These are phyloP conservation scores for Menidia beryllina DNA, from an alignment of 2,113 vertebrate species.

Conservation along the genomic window DNA sequence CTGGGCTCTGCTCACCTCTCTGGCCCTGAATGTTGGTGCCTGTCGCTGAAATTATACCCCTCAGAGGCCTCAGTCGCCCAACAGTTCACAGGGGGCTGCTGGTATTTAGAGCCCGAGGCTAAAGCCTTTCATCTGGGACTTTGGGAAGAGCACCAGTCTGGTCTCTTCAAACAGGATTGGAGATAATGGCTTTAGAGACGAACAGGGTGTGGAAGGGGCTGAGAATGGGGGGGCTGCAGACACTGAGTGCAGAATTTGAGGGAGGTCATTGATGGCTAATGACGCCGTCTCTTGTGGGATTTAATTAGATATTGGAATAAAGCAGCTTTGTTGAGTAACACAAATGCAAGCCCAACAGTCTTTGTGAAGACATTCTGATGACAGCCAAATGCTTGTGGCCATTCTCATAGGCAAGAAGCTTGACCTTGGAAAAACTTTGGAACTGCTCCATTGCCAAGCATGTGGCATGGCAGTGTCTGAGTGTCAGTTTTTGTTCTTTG, in stretches of 20 bases:
- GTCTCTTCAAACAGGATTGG: constrained; percentile 73
- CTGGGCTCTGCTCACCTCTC: constrained; percentile 40
- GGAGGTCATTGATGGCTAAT: constrained; percentile 17
- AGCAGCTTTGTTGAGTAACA: not conserved
- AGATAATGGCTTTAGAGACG: constrained; percentile 67
- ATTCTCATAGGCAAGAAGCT: not conserved
- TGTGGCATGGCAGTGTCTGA: not conserved
- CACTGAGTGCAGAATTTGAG: constrained; percentile 9
- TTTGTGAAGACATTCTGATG: not conserved
- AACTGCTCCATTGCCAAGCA: not conserved
- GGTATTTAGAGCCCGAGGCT: constrained; percentile 78
- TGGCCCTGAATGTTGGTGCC: constrained; percentile 36
- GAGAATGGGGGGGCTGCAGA: constrained; percentile 23
- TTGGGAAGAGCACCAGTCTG: constrained; percentile 63
- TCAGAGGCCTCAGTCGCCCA: constrained; percentile 37
- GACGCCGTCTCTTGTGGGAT: not conserved
- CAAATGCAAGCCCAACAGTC: not conserved
- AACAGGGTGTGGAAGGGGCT: constrained; percentile 32
- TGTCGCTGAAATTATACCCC: constrained; percentile 72
- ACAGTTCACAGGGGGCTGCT: constrained; percentile 67
- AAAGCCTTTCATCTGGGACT: constrained; percentile 78
- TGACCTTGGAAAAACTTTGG: not conserved
- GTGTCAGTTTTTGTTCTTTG: constrained; percentile 4
- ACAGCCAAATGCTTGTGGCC: not conserved
- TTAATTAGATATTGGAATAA: constrained; percentile 12